Evolutionary conservation across 1,140 invertebrate genomes (phyloP), one percentile per base, ranked within the genome.

Genomic region (Euglossa dilemma): DNA sequence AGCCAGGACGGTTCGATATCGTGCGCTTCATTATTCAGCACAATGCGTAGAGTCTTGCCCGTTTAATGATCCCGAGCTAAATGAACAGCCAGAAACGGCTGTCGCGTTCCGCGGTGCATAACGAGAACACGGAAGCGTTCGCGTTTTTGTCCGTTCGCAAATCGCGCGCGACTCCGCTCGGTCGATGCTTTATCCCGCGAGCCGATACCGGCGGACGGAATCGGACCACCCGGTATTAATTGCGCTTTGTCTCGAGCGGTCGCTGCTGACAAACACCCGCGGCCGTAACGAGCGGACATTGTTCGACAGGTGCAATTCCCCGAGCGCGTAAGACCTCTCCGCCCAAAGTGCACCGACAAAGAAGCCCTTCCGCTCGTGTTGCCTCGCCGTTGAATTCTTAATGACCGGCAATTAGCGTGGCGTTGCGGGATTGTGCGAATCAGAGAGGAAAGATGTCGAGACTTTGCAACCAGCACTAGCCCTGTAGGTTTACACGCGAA

Each of bases 271-370:
- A 78, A 81, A 87, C 52, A 78, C 57, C 52, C 28, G n/a, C 61
- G n/a, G 25, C 78, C 82, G 83, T 91, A 91, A 91, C 87, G 84
- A 91, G 90, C 57, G 45, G 78, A 90, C 80, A 87, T 91, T 90
- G 87, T 91, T 86, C 79, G 67, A 77, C 80, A 85, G 85, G 80
- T 76, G 80, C 54, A 23, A 69, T 76, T 76, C 63, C 28, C 70
- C 79, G 50, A 52, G 47, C 20, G 56, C 20, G 47, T 9, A 20
- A 0, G 2, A 11, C 23, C 18, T 72, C 36, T 64, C 4, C 28
- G 77, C 59, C 8, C 61, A 73, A 63, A 69, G 78, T 5, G 28
- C 47, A n/a, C 18, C 18, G 45, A 69, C 72, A 54, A 76, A 47
- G 61, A 76, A 50, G 52, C 52, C 25, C 6, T 50, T 43, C 59